phyloP scores from a whole-genome alignment of 2,797 vertebrate genomes.

The Echeneis naucrates region DNA sequence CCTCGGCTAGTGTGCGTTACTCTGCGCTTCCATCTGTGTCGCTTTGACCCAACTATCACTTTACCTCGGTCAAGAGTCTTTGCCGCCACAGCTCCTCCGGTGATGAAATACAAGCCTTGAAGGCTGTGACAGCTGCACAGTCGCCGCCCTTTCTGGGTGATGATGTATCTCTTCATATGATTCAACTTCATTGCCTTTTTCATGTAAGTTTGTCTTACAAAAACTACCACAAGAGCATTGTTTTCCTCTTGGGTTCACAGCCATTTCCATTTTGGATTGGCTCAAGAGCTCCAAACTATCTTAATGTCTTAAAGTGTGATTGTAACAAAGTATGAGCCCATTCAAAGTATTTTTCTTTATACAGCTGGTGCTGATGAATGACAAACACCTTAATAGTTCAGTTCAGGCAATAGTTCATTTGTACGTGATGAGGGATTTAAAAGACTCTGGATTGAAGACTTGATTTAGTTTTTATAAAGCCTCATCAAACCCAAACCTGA shows the following conservation, averaged over 20 bases:
- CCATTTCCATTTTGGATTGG: not conserved
- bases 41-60: slow-evolving; percentile 53
- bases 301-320: too few relatives aligned
- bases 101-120: slow-evolving; percentile 54
- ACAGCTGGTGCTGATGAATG: too few relatives aligned
- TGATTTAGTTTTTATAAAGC: not conserved
- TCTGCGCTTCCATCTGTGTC: slow-evolving; percentile 58
- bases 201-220: slow-evolving; percentile 26
- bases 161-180: slow-evolving; percentile 29
- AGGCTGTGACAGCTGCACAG: slow-evolving; percentile 60
- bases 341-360: too few relatives aligned
- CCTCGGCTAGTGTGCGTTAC: slow-evolving; percentile 50
- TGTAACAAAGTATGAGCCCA: not conserved
- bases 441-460: not conserved
- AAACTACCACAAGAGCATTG: not conserved
- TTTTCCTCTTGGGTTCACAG: slow-evolving; percentile 20
- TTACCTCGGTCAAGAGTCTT: slow-evolving; percentile 56
- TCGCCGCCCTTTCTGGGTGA: slow-evolving; percentile 31
- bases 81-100: slow-evolving; percentile 20
- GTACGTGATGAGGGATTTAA: not conserved
- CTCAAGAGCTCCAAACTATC: too few relatives aligned
- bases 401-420: too few relatives aligned
- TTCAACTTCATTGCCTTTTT: slow-evolving; percentile 26
- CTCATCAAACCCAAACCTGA: not conserved
- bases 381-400: too few relatives aligned